A percentile compares a stretch with the other conserved stretches of the same genome.
Conservation (phyloP, 1,140 invertebrate genomes). For the Papilio helenus region DNA sequence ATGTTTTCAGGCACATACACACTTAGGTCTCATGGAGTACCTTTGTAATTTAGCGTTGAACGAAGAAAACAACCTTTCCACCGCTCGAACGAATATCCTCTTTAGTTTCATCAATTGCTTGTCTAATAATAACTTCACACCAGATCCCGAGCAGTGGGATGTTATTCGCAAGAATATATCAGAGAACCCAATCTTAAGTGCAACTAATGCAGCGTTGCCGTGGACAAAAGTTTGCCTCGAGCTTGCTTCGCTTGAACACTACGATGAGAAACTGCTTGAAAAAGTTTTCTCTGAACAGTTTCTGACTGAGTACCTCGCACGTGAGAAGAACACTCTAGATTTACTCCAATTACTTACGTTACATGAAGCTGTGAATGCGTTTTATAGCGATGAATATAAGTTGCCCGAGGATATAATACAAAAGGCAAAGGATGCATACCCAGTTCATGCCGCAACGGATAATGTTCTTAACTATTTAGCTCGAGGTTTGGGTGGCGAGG, state of each 20-base stretch:
- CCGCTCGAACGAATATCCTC: slow-evolving; percentile 61
- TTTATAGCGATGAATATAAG: slow-evolving; percentile 74
- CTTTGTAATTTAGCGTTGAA: slow-evolving; percentile 76
- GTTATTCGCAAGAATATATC: slow-evolving; percentile 73
- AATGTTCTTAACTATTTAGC: slow-evolving; percentile 56
- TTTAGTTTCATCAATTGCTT: slow-evolving; percentile 81
- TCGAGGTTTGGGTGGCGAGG: slow-evolving; percentile 56
- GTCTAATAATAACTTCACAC: slow-evolving; percentile 84
- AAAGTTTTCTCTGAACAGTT: slow-evolving; percentile 81
- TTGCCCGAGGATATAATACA: slow-evolving; percentile 55
- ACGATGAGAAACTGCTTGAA: slow-evolving; percentile 79
- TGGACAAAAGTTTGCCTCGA: slow-evolving; percentile 81
- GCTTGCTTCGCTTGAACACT: slow-evolving; percentile 83
- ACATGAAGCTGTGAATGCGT: slow-evolving; percentile 82
- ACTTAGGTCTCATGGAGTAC: slow-evolving; percentile 83
- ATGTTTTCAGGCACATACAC: slow-evolving; percentile 79
- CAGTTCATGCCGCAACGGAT: slow-evolving; percentile 49
- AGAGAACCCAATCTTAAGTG: slow-evolving; percentile 62
- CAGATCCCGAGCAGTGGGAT: slow-evolving; percentile 81
- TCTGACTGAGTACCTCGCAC: slow-evolving; percentile 68
- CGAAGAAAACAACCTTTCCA: slow-evolving; percentile 62
- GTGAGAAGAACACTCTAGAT: slow-evolving; percentile 73
- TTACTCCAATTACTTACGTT: slow-evolving; percentile 82
- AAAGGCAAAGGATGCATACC: slow-evolving; percentile 61
- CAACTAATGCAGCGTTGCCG: slow-evolving; percentile 63